phyloP scores from a whole-genome alignment of 2,113 vertebrate genomes.

The Gymnogyps californianus region DNA sequence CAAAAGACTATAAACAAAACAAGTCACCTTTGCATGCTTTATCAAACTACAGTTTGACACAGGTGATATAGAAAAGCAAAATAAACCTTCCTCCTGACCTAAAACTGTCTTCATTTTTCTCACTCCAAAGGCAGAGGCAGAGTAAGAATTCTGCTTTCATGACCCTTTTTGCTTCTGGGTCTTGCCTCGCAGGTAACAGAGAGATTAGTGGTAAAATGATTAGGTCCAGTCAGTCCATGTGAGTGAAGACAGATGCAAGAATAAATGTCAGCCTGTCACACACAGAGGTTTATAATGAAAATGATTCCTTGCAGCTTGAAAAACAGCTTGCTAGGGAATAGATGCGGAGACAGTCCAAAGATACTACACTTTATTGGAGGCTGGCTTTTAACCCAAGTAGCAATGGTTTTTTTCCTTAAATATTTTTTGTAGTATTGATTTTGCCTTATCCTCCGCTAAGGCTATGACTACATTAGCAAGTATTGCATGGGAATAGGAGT shows the following conservation, averaged over 20 bases:
- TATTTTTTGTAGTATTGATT: neutral
- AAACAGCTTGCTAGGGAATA: neutral
- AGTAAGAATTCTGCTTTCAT: neutral
- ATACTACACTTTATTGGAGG: neutral
- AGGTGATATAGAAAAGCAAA: neutral
- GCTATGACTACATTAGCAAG: neutral
- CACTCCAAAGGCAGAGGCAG: neutral
- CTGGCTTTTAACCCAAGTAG: neutral
- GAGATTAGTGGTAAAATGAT: slow-evolving; percentile 24
- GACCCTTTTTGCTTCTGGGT: neutral
- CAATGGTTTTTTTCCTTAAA: neutral
- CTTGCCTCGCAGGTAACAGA: neutral
- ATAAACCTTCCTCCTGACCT: neutral
- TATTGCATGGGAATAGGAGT: neutral
- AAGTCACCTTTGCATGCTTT: neutral
- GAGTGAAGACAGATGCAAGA: neutral
- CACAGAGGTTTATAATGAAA: neutral
- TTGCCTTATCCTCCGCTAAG: neutral
- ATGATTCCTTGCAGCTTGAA: neutral
- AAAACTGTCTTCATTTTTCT: slow-evolving; percentile 1
- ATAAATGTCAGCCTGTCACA: slow-evolving; percentile 10
- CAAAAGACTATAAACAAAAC: neutral
- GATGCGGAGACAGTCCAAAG: neutral
- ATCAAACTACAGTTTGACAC: neutral
- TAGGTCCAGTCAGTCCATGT: neutral